Percentiles rank a stretch among this genome's conserved stretches.
phyloP scores from a whole-genome alignment of 2,888 invertebrate genomes.

The Dastarcus helophoroides region DNA sequence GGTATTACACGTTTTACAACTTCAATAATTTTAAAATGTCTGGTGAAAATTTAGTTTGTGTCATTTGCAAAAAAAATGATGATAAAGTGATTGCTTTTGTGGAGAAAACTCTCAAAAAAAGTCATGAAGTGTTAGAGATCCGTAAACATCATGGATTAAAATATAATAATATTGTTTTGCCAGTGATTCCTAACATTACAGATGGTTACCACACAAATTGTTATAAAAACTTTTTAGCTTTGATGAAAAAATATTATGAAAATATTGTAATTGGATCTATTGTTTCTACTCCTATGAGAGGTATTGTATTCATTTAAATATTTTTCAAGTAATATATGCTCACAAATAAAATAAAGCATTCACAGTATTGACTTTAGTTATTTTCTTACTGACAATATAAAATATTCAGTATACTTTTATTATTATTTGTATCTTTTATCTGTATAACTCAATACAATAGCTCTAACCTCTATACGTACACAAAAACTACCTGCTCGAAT shows the following conservation, averaged over 20 bases:
- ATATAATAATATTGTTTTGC: conserved; percentile 6
- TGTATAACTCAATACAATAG: conserved; percentile 5
- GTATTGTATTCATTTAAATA: conserved; percentile 5
- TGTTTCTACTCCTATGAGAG: conserved; percentile 4
- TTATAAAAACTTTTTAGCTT: conserved; percentile 6
- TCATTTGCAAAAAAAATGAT: conserved; percentile 5
- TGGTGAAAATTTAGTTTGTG: conserved; percentile 6
- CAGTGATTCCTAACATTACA: conserved; percentile 4
- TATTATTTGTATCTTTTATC: conserved; percentile 3
- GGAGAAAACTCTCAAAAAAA: conserved; percentile 7
- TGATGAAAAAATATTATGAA: conserved; percentile 6
- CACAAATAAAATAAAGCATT: conserved; percentile 5
- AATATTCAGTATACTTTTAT: conserved; percentile 4
- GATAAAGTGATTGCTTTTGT: conserved; percentile 6
- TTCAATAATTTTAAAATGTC: conserved; percentile 5
- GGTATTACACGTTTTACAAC: conserved; percentile 6
- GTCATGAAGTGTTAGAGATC: conserved; percentile 4
- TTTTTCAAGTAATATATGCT: conserved; percentile 6
- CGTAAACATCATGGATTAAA: conserved; percentile 5
- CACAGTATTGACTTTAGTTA: conserved; percentile 1
- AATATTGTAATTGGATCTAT: conserved; percentile 5
- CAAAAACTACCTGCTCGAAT: conserved; percentile 4
- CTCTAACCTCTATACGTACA: conserved; percentile 4
- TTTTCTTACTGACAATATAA: conserved; percentile 3
- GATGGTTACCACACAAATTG: conserved; percentile 6